Evolutionary conservation across 2,797 vertebrate species (phyloP).

Genomic region (Typhlichthys eigenmanni): DNA sequence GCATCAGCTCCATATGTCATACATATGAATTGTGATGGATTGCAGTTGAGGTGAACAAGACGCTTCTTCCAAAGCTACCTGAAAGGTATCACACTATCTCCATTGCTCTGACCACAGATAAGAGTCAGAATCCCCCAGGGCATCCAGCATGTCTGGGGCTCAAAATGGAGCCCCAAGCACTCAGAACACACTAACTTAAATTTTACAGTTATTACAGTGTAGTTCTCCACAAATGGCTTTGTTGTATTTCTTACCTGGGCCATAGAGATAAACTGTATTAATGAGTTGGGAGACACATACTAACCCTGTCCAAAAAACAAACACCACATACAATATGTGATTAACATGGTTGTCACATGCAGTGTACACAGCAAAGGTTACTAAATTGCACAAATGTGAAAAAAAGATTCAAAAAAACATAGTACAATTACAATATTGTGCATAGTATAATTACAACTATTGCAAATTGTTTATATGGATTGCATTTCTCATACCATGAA

Average conservation of each 20-base stretch:
- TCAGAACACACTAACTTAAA: constrained; percentile 33
- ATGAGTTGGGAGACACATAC: neutral
- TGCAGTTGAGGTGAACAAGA: constrained; percentile 13
- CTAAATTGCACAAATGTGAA: too few relatives aligned
- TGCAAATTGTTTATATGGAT: constrained; percentile 1
- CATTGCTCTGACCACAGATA: constrained; percentile 47
- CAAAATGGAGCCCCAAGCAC: constrained; percentile 36
- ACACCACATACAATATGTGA: too few relatives aligned
- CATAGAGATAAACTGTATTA: neutral
- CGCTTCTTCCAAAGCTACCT: constrained; percentile 17
- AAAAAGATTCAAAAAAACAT: too few relatives aligned
- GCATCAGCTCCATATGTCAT: neutral
- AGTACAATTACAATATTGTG: too few relatives aligned
- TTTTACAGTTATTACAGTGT: constrained; percentile 14
- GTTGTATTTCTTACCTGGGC: constrained; percentile 8
- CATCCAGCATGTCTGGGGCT: constrained; percentile 36
- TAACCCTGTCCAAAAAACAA: too few relatives aligned
- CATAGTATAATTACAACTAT: too few relatives aligned
- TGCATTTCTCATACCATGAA: too few relatives aligned
- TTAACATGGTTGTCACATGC: too few relatives aligned
- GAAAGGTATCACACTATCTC: constrained; percentile 33
- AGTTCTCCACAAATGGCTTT: constrained; percentile 7
- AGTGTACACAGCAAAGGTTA: too few relatives aligned
- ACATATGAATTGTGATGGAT: constrained; percentile 7
- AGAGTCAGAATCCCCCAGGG: constrained; percentile 41